A percentile compares a stretch with the other conserved stretches of the same genome.
Evolutionary conservation across 2,113 vertebrate genomes (phyloP).

Genomic region (Diadophis punctatus): DNA sequence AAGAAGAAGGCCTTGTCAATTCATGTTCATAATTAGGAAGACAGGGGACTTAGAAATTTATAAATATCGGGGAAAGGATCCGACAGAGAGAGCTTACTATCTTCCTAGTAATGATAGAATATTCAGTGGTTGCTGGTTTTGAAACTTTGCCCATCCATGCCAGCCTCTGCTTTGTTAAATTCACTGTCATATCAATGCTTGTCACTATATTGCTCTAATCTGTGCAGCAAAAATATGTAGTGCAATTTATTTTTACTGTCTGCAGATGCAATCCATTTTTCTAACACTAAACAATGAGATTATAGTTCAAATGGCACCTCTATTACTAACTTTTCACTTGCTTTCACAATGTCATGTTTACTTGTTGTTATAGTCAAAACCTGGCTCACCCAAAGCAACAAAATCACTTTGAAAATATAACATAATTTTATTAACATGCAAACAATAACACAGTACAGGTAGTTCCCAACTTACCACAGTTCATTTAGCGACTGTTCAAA

Average conservation of each 20-base stretch:
- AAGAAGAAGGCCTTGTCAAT: neutral
- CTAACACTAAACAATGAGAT: neutral
- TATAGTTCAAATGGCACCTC: neutral
- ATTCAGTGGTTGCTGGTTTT: neutral
- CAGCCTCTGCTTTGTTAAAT: neutral
- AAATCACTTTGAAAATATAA: neutral
- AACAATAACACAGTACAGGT: neutral
- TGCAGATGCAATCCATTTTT: neutral
- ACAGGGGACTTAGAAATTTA: neutral
- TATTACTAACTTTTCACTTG: neutral
- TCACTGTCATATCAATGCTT: neutral
- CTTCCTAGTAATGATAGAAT: neutral
- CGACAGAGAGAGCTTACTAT: neutral
- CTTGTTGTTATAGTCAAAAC: neutral
- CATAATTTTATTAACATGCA: neutral
- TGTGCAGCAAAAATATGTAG: neutral
- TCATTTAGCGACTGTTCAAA: neutral
- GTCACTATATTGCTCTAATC: too few relatives aligned
- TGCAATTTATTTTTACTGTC: neutral
- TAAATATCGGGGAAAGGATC: neutral
- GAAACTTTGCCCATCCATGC: neutral
- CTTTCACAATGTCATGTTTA: neutral
- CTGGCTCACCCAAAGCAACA: neutral
- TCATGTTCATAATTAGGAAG: neutral
- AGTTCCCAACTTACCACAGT: neutral